Base-by-base conservation (phyloP, 2,113 vertebrate species). In the Capra hircus region DNA sequence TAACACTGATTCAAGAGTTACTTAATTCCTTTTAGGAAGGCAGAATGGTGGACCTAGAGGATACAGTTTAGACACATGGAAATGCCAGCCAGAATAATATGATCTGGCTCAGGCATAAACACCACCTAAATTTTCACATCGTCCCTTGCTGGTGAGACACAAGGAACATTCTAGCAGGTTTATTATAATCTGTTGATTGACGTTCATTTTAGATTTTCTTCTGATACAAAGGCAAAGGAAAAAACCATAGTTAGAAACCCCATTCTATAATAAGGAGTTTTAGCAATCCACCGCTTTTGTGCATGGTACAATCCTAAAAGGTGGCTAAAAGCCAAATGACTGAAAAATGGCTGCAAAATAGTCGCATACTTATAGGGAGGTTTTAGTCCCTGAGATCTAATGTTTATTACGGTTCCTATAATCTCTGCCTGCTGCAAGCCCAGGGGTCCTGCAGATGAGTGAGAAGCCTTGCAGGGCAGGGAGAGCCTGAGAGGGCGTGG, bases 201-300 rank as follows among this genome's bases (percentile, higher is more conserved):
- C 85, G 25, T 62, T 95, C 74, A 92, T 90, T 92, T 96, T 92
- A 81, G 36, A 71, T 88, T 90, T 94, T 55, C 36, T 95, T 88
- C 59, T 90, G 52, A 77, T 12, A 80, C 57, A 74, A 60, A 43
- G 90, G 28, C 33, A 91, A 78, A 67, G 48, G 57, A 43, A 84
- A n/a, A 88, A 71, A 25, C 5, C 12, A 11, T 11, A 64, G 19
- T 45, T 94, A 77, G 78, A 96, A 94, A 71, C 30, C 1, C 5
- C 30, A 27, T 91, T 93, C 50, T 88, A 4, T 60, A 81, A 84
- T 57, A 55, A 50, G 19, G 50, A 19, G 33, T 64, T 86, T 78
- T 71, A 84, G 7, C 33, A 81, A 30, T 59, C 52, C 27, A 67
- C n/a, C 82, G 50, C 16, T 89, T 81, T 71, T 86, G 43, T 57